Evolutionary conservation across 92 coral and sea anemone species (phyloP), one percentile per base, ranked within the genome.

Genomic region (Diadumene lineata): DNA sequence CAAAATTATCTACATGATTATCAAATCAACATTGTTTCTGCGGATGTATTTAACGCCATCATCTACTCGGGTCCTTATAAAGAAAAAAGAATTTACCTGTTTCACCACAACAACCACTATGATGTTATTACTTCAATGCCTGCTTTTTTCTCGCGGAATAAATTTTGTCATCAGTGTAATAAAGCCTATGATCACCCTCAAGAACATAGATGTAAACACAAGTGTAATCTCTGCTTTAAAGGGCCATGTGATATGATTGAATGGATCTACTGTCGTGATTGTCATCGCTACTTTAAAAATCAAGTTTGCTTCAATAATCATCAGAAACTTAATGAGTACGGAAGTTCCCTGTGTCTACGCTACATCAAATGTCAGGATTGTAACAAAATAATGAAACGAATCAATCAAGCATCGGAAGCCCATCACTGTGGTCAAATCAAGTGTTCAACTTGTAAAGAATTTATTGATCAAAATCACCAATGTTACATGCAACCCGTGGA

Each of bases 61-160:
- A 74, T 88, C 50, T 84, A 81, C 50, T 66, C 86, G 4, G 85
- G 93, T 21, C 84, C 87, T 46, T 60, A 80, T 2, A 44, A 26
- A 0, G 85, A 89, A 0, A 89, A 88, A 34, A 58, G 33, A 16
- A 50, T 89, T 11, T 84, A 84, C 56, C 33, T 89, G 11, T 68
- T 58, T 33, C 74, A 33, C 0, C 75, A 82, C 8, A 43, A 82
- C 32, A 43, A 72, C 6, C 83, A 85, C 30, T 86, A 75, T 56
- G 96, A 82, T 26, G 74, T 86, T n/a, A 86, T 90, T 1, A 90
- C 84, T 0, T 48, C 66, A 1, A 50, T 89, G 78, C 72, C 90
- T 15, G 87, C 81, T 1, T 89, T 85, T 44, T 48, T 84, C 13
- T 23, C 31, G 0, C 50, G 87, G 1, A 73, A 70, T 43, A 57